Evolutionary conservation across 2,113 vertebrate genomes (phyloP).

Genomic region (Dunckerocampus dactyliophorus): DNA sequence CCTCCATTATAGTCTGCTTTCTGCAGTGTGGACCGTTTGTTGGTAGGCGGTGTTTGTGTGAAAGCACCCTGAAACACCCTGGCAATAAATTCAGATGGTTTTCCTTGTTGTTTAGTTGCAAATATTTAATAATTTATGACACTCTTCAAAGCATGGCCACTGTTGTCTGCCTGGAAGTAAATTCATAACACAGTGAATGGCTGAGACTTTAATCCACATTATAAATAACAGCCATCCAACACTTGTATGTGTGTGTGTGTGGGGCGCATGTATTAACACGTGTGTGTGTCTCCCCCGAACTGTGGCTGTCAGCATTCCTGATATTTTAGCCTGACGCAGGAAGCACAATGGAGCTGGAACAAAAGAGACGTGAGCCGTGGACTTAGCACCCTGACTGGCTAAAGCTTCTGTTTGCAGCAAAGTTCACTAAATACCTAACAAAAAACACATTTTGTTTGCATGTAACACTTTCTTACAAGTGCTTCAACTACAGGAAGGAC

Average conservation of each 20-base stretch:
- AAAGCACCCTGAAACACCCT: neutral
- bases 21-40: too few species aligned
- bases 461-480: neutral
- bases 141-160: conserved; percentile 31
- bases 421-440: conserved; percentile 9
- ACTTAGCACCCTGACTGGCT: conserved; percentile 50
- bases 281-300: conserved; percentile 46
- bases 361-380: conserved; percentile 55
- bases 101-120: conserved; percentile 5
- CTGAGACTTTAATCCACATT: conserved; percentile 30
- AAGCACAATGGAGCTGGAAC: conserved; percentile 67
- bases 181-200: conserved; percentile 36
- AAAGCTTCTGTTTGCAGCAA: conserved; percentile 23
- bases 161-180: conserved; percentile 27
- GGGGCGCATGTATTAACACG: conserved; percentile 24
- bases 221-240: conserved; percentile 51
- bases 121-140: conserved; percentile 2
- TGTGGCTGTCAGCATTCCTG: conserved; percentile 72
- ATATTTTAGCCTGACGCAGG: conserved; percentile 37
- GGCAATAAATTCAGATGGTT: neutral
- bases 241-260: conserved; percentile 9
- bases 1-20: too few species aligned
- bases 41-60: too few species aligned
- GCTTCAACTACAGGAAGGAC: too few species aligned
- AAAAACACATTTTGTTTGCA: too few species aligned